Percentiles rank a stretch among this genome's conserved stretches.
These are phyloP conservation scores for Artemia sinica DNA, from an alignment of 2,888 invertebrate species.

Conservation along the genomic window DNA sequence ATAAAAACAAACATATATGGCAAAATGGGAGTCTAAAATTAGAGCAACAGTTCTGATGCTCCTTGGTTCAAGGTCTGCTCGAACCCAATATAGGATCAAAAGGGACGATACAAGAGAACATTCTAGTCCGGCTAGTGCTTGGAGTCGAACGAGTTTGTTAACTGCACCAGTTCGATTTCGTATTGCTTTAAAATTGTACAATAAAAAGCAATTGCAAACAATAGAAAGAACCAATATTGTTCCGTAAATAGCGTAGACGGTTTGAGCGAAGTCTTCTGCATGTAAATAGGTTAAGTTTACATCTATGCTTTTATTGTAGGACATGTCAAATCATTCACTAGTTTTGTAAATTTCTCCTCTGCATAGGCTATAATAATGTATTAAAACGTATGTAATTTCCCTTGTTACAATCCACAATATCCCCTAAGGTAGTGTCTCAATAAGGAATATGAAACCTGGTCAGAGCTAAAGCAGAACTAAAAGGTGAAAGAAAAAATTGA, in stretches of 20 bases:
- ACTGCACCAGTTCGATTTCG: neutral
- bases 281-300: neutral
- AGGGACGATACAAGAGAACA: neutral
- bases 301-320: neutral
- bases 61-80: neutral
- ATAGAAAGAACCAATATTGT: neutral
- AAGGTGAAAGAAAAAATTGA: too few relatives aligned
- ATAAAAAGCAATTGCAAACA: neutral
- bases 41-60: neutral
- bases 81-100: neutral
- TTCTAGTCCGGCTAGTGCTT: neutral
- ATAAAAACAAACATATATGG: constrained; percentile 6
- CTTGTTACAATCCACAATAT: too few relatives aligned
- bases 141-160: constrained; percentile 12
- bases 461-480: too few relatives aligned
- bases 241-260: neutral
- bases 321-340: neutral
- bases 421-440: too few relatives aligned
- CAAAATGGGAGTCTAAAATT: neutral
- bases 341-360: too few relatives aligned
- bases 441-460: too few relatives aligned
- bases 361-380: too few relatives aligned
- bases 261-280: neutral
- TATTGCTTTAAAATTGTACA: neutral
- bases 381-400: too few relatives aligned